These are phyloP conservation scores for Epistrophe grossulariae DNA, from an alignment of 2,888 invertebrate species.

Conservation along the genomic window DNA sequence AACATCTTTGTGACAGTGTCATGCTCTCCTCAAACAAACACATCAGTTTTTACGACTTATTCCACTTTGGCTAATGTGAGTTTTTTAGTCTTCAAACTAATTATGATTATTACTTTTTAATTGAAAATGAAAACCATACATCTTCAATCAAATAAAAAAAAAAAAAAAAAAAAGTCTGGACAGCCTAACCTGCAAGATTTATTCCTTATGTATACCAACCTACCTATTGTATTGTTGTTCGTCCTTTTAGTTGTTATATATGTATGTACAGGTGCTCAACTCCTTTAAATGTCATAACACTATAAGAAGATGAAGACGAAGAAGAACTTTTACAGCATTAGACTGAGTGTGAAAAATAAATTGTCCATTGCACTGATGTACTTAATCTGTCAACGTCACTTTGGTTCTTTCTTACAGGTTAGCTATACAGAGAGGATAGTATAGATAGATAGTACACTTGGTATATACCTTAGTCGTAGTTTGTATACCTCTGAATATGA, in stretches of 20 bases:
- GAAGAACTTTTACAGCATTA: constrained; percentile 30
- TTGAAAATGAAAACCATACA: neutral
- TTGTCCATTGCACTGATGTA: constrained; percentile 54
- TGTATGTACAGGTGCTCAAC: neutral
- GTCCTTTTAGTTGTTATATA: neutral
- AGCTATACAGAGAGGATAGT: constrained; percentile 8
- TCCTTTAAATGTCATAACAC: constrained; percentile 38
- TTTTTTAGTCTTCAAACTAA: too few species aligned
- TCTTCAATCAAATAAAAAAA: neutral
- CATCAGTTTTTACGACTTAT: too few species aligned
- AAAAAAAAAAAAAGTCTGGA: neutral
- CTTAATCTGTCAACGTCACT: constrained; percentile 62
- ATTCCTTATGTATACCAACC: neutral
- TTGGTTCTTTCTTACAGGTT: constrained; percentile 8
- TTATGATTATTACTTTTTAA: too few species aligned
- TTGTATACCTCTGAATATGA: neutral
- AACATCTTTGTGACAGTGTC: too few species aligned
- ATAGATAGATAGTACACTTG: too few species aligned
- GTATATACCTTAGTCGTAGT: too few species aligned
- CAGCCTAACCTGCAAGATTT: neutral
- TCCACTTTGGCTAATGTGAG: too few species aligned
- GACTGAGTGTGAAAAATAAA: constrained; percentile 58
- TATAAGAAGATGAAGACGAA: constrained; percentile 14
- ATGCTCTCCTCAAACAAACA: too few species aligned
- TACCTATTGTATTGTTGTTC: neutral